Evolutionary conservation across 2,113 vertebrate genomes (phyloP).

Genomic region (Falco punctatus): DNA sequence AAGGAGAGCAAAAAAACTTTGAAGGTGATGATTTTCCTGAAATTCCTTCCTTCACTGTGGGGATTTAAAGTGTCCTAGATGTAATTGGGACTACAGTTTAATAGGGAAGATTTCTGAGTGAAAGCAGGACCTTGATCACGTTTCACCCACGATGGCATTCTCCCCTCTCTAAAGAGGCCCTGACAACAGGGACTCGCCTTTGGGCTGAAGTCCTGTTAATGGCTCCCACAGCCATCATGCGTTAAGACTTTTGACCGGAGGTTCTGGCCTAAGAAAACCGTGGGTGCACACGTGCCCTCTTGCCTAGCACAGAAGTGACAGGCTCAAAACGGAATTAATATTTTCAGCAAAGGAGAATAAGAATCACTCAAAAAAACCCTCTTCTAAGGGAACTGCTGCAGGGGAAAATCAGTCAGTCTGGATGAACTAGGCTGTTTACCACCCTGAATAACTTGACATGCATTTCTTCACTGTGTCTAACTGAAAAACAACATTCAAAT

Average conservation of each 20-base stretch:
- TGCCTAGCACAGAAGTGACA: conserved; percentile 49
- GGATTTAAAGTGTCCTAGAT: not conserved
- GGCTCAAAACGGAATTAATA: conserved; percentile 46
- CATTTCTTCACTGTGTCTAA: conserved; percentile 55
- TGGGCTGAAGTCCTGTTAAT: not conserved
- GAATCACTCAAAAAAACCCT: conserved; percentile 45
- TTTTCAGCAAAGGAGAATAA: conserved; percentile 61
- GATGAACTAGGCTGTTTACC: conserved; percentile 46
- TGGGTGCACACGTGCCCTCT: conserved; percentile 14
- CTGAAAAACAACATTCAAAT: conserved; percentile 40
- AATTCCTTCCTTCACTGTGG: not conserved
- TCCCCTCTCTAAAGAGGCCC: not conserved
- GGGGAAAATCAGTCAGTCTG: conserved; percentile 54
- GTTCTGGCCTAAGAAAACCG: conserved; percentile 21
- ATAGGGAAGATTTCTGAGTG: not conserved
- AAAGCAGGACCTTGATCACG: not conserved
- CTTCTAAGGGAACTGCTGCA: conserved; percentile 58
- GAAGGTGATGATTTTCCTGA: not conserved
- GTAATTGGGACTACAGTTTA: not conserved
- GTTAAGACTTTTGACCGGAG: conserved; percentile 2
- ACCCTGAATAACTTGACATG: conserved; percentile 23
- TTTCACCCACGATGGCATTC: not conserved
- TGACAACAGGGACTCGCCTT: not conserved
- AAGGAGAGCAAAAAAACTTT: not conserved
- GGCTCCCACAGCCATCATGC: conserved; percentile 37